phyloP scores from a whole-genome alignment of 2,797 vertebrate species.

The Onychomys leucogaster region DNA sequence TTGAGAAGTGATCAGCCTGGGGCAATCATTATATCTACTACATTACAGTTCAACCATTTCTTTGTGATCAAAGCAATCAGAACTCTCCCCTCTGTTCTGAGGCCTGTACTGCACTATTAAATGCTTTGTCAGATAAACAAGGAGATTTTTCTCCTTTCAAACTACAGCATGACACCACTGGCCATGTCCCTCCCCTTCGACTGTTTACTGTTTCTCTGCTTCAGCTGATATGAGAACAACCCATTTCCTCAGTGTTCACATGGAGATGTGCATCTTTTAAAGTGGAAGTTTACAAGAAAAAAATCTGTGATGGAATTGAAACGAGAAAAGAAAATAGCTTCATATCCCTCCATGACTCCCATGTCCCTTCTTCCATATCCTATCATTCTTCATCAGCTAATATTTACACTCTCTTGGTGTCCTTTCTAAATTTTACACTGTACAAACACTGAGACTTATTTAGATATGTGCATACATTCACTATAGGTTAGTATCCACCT shows the following conservation, averaged over 20 bases:
- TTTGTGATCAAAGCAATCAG: neutral
- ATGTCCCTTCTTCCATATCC: no score
- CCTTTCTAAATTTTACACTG: neutral
- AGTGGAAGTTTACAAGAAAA: neutral
- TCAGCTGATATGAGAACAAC: neutral
- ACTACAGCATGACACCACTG: no score
- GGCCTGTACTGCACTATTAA: neutral
- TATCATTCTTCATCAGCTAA: neutral
- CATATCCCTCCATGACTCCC: neutral
- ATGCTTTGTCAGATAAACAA: neutral
- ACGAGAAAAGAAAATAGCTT: neutral
- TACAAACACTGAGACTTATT: neutral
- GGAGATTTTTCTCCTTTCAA: neutral
- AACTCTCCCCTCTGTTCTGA: neutral
- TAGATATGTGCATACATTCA: neutral
- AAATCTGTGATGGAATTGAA: neutral
- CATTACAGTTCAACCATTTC: neutral
- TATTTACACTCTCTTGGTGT: neutral
- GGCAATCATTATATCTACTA: neutral
- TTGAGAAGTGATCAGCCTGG: neutral
- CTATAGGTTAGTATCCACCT: neutral
- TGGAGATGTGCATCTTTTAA: accelerated
- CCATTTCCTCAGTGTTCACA: neutral
- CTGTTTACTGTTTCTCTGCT: no score
- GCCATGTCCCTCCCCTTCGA: accelerated